phyloP scores from a whole-genome alignment of 2,113 vertebrate genomes.

The Pachypanchax playfairii region DNA sequence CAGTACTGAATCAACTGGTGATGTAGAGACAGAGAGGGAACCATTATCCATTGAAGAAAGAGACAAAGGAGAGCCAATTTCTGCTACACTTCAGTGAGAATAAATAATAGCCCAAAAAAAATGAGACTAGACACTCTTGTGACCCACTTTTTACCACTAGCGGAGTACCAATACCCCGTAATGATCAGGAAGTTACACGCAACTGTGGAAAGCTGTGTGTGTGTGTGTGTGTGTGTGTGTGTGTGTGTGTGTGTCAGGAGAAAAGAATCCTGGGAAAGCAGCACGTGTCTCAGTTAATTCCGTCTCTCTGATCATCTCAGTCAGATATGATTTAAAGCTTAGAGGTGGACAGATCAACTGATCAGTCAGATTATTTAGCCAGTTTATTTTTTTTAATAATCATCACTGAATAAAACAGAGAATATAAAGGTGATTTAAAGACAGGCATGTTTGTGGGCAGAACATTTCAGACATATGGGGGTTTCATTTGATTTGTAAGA shows the following conservation, averaged over 20 bases:
- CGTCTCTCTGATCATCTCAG: neutral
- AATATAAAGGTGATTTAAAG: neutral
- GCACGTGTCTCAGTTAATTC: conserved; percentile 41
- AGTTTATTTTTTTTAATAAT: neutral
- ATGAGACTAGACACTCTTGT: conserved; percentile 40
- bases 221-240: conserved; percentile 23
- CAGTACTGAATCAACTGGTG: conserved; percentile 51
- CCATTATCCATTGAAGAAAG: conserved; percentile 52
- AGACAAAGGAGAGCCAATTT: conserved; percentile 53
- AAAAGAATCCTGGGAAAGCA: conserved; percentile 56
- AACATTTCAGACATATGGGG: neutral
- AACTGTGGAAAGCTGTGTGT: conserved; percentile 34
- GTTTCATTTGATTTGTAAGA: too few relatives aligned
- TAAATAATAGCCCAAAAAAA: conserved; percentile 64
- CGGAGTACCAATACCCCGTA: conserved; percentile 31
- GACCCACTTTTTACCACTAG: conserved; percentile 60
- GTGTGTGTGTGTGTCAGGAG: conserved; percentile 1
- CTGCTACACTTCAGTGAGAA: conserved; percentile 57
- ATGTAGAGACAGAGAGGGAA: conserved; percentile 12
- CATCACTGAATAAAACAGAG: neutral
- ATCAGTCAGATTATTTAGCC: neutral
- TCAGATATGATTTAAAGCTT: neutral
- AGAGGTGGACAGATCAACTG: neutral
- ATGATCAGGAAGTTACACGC: conserved; percentile 38
- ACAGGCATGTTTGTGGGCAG: neutral